Conservation (phyloP, 2,888 invertebrate species). For the Calameuta filiformis region DNA sequence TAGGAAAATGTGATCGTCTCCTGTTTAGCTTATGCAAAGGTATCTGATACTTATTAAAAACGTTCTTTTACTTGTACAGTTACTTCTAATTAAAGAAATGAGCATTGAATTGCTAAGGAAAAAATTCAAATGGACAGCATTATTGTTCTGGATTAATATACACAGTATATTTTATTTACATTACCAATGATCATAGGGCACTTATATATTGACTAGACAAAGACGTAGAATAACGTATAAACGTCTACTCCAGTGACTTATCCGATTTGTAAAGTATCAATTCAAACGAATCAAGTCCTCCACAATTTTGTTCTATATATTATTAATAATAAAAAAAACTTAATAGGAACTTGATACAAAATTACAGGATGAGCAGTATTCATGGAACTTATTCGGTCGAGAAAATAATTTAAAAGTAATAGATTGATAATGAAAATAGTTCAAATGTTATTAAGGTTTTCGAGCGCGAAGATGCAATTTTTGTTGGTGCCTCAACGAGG, state of each 20-base stretch:
- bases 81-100: neutral
- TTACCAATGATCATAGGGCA: neutral
- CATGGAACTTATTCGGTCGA: no score
- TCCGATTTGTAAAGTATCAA: neutral
- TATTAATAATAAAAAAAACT: no score
- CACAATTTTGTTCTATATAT: no score
- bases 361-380: no score
- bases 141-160: neutral
- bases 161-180: slow-evolving; percentile 4
- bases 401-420: no score
- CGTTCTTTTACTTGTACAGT: neutral
- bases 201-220: neutral
- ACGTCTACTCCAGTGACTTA: neutral
- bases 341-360: no score
- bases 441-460: no score
- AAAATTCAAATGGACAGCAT: neutral
- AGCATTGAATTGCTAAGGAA: neutral
- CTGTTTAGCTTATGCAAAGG: neutral
- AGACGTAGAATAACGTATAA: neutral
- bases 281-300: no score
- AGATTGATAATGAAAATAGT: no score
- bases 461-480: no score
- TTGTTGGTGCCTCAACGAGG: no score
- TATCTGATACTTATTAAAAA: neutral
- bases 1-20: neutral